Evolutionary conservation across 1,140 invertebrate species (phyloP).

Genomic region (Pseudomyrmex pallidus): DNA sequence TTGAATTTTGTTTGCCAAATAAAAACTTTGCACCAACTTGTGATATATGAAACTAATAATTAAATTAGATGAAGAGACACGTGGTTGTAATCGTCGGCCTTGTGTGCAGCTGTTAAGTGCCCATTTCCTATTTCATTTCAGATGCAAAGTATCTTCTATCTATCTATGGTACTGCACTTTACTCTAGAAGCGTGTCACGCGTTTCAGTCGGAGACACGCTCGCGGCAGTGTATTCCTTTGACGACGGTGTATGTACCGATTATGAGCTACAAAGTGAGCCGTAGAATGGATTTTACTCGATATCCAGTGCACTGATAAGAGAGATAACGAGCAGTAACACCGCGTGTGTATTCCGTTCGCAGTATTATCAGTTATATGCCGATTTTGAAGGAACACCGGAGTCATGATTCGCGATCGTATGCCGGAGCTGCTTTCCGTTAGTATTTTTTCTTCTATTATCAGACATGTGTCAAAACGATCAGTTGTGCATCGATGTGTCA

Average conservation of each 20-base stretch:
- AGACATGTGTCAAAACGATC: not conserved
- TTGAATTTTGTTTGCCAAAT: not conserved
- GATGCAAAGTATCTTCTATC: constrained; percentile 78
- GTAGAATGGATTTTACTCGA: constrained; percentile 75
- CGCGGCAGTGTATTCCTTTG: not conserved
- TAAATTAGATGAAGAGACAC: constrained; percentile 49
- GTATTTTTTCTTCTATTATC: constrained; percentile 65
- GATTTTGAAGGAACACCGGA: constrained; percentile 54
- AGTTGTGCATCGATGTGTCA: not conserved
- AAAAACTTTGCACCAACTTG: constrained; percentile 3
- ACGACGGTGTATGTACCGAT: not conserved
- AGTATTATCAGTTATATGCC: constrained; percentile 70
- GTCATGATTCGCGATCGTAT: constrained; percentile 83
- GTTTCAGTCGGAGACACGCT: constrained; percentile 6
- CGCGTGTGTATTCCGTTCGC: constrained; percentile 46
- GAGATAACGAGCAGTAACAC: constrained; percentile 60
- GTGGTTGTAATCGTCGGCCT: constrained; percentile 68
- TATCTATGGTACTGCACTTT: constrained; percentile 48
- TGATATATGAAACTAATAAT: constrained; percentile 2
- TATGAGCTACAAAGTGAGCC: constrained; percentile 36
- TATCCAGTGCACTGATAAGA: constrained; percentile 80
- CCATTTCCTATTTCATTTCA: constrained; percentile 81
- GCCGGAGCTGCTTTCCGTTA: constrained; percentile 81
- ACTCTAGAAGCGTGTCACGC: constrained; percentile 49
- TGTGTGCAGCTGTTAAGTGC: constrained; percentile 77